phyloP scores from a whole-genome alignment of 2,888 invertebrate species.

The Hypolimnas misippus region DNA sequence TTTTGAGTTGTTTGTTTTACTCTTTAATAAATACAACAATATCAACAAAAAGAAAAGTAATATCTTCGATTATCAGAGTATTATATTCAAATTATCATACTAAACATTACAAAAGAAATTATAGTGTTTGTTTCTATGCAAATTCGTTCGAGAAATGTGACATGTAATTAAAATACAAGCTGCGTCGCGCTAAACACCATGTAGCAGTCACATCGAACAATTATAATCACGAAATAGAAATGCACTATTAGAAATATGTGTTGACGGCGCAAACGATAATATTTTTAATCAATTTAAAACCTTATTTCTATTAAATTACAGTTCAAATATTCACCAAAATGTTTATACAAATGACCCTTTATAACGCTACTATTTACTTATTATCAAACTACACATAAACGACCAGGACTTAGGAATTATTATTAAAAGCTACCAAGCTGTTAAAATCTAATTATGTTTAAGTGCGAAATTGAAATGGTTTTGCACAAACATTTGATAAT shows the following conservation, averaged over 20 bases:
- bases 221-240: constrained; percentile 26
- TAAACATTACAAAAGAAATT: not conserved
- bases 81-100: not conserved
- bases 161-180: constrained; percentile 30
- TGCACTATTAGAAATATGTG: constrained; percentile 15
- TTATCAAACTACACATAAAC: constrained; percentile 1
- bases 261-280: not conserved
- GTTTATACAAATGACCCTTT: not conserved
- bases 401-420: constrained; percentile 8
- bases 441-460: constrained; percentile 2
- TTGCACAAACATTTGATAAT: not conserved
- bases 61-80: too few species aligned
- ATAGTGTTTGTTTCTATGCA: not conserved
- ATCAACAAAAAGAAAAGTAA: too few species aligned
- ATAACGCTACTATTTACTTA: not conserved
- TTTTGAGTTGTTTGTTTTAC: too few species aligned
- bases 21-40: too few species aligned
- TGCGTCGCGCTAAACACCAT: constrained; percentile 12
- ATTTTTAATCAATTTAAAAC: not conserved
- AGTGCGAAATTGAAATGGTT: not conserved
- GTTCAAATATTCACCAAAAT: not conserved
- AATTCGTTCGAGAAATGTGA: constrained; percentile 21
- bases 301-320: not conserved
- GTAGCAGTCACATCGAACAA: constrained; percentile 20
- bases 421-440: not conserved